Conservation (phyloP, 2,888 invertebrate species). For the Sthenelais limicola region DNA sequence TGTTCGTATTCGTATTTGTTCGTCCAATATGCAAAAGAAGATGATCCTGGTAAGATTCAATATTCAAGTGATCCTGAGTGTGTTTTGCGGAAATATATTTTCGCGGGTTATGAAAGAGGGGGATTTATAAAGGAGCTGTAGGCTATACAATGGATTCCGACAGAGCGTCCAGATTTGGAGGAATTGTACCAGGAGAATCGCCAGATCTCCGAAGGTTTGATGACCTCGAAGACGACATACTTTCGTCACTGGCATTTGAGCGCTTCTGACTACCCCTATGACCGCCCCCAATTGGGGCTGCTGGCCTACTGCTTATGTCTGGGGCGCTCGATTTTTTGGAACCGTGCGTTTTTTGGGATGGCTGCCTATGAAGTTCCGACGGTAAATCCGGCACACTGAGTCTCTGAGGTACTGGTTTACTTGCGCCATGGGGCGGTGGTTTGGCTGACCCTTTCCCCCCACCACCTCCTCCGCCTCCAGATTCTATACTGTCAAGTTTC, state of each 20-base stretch:
- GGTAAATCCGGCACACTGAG: conserved; percentile 21
- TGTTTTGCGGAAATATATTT: too few species aligned
- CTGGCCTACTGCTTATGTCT: conserved; percentile 20
- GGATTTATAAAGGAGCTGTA: too few species aligned
- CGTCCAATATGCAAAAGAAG: too few species aligned
- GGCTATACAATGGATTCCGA: conserved; percentile 29
- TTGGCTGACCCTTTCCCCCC: background rate
- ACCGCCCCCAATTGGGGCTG: background rate
- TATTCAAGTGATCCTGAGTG: too few species aligned
- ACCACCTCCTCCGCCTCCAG: background rate
- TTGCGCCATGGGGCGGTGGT: too few species aligned
- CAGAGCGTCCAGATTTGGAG: conserved; percentile 9
- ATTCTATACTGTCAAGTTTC: background rate
- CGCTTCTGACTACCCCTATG: background rate
- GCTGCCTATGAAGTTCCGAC: conserved; percentile 2
- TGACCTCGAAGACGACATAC: background rate
- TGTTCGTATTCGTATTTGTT: too few species aligned
- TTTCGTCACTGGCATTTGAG: conserved; percentile 23
- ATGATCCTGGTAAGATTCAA: too few species aligned
- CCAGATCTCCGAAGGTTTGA: background rate
- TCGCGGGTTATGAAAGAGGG: too few species aligned
- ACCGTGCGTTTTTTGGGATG: conserved; percentile 1
- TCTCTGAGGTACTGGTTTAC: conserved; percentile 1
- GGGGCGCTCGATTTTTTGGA: conserved; percentile 18
- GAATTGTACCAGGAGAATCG: background rate